Evolutionary conservation across 2,888 invertebrate species (phyloP), one percentile per base, ranked within the genome.

Genomic region (Alsophila aescularia): DNA sequence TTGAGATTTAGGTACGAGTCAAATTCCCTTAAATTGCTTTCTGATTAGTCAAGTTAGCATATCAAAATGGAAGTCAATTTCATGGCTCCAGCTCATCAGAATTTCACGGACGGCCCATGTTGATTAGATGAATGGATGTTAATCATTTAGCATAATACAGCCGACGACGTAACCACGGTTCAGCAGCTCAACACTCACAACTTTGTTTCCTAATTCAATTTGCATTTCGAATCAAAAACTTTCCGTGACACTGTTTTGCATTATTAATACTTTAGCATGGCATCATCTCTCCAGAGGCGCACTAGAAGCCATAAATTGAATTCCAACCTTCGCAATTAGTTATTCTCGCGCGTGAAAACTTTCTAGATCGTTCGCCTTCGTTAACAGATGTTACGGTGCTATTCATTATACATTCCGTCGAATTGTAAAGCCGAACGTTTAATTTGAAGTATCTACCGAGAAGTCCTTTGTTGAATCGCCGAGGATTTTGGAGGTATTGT

Each of bases 281-380:
- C 87, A 83, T 87, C 90, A 90, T 90, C 89, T 89, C 90, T 79
- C 83, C 76, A 80, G 87, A 89, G 87, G 85, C 87, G 83, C 82
- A 89, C 89, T 88, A 90, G 89, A 85, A 88, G 87, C 88, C 81
- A 90, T 90, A 90, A 91, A 91, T 91, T 90, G 90, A 90, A 91
- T 91, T 89, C 85, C 87, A 88, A 87, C 90, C 89, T 90, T 90
- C 88, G 90, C 90, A 91, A 91, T 91, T 91, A 90, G 90, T 90
- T 89, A 90, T 90, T 90, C 90, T 90, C 89, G 91, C 90, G 91
- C 90, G 90, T 90, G 90, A 90, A 90, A 91, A 90, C 90, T 91
- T 91, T 90, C 81, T 85, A 90, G 91, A 91, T 91, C 91, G 89
- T 89, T 90, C 86, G 91, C 90, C 88, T 90, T 91, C 90, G 91